phyloP scores from a whole-genome alignment of 1,140 invertebrate species.

The Kradibia gibbosae region DNA sequence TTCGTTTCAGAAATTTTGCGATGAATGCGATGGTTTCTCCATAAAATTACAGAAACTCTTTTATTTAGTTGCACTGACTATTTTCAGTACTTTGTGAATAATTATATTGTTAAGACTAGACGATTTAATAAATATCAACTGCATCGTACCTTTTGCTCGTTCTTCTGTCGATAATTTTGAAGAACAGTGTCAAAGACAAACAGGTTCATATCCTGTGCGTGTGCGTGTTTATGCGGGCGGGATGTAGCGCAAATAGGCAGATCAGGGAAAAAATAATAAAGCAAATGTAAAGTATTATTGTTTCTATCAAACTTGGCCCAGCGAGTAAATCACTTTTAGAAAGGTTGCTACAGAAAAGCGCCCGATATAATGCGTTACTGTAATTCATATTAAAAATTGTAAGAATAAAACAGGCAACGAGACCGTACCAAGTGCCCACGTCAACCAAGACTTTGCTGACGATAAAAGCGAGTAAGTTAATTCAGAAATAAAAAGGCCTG shows the following conservation, averaged over 20 bases:
- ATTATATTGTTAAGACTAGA: conserved; percentile 38
- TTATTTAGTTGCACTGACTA: conserved; percentile 28
- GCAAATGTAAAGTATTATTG: background rate
- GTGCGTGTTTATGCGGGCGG: background rate
- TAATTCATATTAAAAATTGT: background rate
- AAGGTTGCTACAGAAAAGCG: background rate
- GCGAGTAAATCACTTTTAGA: background rate
- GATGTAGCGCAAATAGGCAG: too few species aligned
- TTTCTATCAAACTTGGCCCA: background rate
- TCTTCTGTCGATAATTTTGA: conserved; percentile 13
- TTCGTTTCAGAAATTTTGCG: background rate
- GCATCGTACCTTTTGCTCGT: background rate
- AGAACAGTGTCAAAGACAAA: background rate
- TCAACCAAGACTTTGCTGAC: conserved; percentile 12
- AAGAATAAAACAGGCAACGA: background rate
- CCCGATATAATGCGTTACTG: background rate
- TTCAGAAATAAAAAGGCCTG: background rate
- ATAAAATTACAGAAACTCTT: background rate
- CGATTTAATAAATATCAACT: conserved; percentile 9
- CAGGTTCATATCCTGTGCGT: background rate
- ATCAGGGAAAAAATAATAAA: background rate
- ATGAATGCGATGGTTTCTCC: background rate
- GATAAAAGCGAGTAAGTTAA: conserved; percentile 13
- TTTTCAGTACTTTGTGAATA: conserved; percentile 30
- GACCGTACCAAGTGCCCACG: background rate